Evolutionary conservation across 2,888 invertebrate species (phyloP), one percentile per base, ranked within the genome.

Genomic region (Drosophila maculinotata): DNA sequence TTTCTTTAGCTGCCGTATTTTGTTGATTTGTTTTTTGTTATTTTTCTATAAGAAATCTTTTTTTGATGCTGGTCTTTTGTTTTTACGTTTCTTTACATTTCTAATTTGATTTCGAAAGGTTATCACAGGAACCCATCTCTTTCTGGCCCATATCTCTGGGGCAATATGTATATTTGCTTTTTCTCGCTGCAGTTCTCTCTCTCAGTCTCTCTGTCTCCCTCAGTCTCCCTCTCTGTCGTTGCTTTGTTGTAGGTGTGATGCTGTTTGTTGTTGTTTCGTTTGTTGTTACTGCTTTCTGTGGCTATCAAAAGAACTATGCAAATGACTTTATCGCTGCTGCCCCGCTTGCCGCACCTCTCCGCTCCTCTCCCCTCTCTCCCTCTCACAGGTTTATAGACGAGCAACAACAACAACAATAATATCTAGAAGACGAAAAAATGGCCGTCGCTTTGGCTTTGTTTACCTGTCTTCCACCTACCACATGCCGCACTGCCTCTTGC

Each of bases 81-180:
- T 52, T n/a, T 66, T 52, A 45, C 38, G 54, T 76, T 85, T 78
- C 49, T 70, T 71, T 65, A 66, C 62, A 71, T 69, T 88, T 81
- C 69, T 86, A 83, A 86, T 83, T 82, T 88, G 84, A 88, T 87
- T 87, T 69, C 67, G 69, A 79, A 79, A 85, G 87, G 88, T 82
- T 87, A 82, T 75, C 86, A 76, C 64, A 64, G 58, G 56, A 26
- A 30, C 12, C 38, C 33, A 23, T 36, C 15, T 10, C 36, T 8
- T 12, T 39, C 30, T 35, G 25, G 20, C 20, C 20, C 4, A 20
- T 9, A 35, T 1, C 15, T 8, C 6, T n/a, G 12, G 5, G 12
- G 6, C 3, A 41, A 14, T 14, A 7, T 17, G n/a, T 38, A 15
- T 42, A 15, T 31, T 20, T 2, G 20, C 20, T n/a, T n/a, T n/a